Conservation (phyloP, 2,113 vertebrate genomes). For the Theristicus caerulescens region DNA sequence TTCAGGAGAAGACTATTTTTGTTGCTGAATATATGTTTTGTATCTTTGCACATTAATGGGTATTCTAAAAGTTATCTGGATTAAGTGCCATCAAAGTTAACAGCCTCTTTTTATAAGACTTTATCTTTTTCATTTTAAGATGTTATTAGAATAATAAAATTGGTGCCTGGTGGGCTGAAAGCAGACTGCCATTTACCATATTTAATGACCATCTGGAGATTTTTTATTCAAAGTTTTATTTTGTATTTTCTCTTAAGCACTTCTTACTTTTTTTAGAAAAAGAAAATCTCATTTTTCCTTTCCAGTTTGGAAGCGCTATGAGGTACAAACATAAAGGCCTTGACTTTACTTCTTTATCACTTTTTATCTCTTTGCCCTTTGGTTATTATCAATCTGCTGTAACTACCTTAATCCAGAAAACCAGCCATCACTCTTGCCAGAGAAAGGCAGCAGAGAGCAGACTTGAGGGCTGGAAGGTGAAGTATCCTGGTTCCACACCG, state of each 20-base stretch:
- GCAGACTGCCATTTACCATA: conserved; percentile 48
- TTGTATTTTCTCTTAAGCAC: conserved; percentile 43
- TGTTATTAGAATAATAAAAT: conserved; percentile 66
- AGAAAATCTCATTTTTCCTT: not conserved
- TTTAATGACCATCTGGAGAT: conserved; percentile 58
- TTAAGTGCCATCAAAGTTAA: conserved; percentile 44
- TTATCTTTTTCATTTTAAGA: conserved; percentile 64
- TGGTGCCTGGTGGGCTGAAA: conserved; percentile 38
- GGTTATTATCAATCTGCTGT: not conserved
- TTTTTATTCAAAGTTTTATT: conserved; percentile 46
- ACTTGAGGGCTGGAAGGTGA: not conserved
- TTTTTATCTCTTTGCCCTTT: not conserved
- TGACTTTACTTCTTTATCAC: not conserved
- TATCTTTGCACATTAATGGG: not conserved
- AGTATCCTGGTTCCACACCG: not conserved
- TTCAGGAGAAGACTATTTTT: not conserved
- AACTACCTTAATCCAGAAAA: not conserved
- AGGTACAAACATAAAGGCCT: not conserved
- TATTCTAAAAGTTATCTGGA: conserved; percentile 28
- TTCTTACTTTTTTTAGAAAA: not conserved
- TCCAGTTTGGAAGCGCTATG: not conserved
- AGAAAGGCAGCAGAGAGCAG: not conserved
- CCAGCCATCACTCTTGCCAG: not conserved
- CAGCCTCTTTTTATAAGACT: conserved; percentile 46
- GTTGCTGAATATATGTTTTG: not conserved